Percentiles rank a stretch among this genome's conserved stretches.
These are phyloP conservation scores for Tenthredo livida DNA, from an alignment of 2,888 invertebrate species.

Conservation along the genomic window DNA sequence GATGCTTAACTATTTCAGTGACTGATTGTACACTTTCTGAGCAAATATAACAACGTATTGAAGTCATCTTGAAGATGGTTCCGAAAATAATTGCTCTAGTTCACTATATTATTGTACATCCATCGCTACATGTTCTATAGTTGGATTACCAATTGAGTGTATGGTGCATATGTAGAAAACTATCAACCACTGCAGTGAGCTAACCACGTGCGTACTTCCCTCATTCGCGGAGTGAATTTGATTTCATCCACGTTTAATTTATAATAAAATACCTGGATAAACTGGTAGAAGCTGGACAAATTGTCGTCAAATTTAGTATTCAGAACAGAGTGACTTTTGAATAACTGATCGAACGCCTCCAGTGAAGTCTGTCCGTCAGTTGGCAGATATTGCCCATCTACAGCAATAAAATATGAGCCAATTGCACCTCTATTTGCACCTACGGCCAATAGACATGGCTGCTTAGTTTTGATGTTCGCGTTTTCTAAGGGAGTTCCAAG, in stretches of 20 bases:
- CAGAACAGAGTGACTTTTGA: too few relatives aligned
- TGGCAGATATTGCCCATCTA: too few relatives aligned
- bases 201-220: constrained; percentile 3
- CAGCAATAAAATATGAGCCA: too few relatives aligned
- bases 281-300: neutral
- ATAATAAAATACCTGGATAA: neutral
- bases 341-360: too few relatives aligned
- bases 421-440: too few relatives aligned
- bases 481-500: too few relatives aligned
- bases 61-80: neutral
- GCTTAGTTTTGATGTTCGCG: too few relatives aligned
- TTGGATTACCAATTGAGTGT: neutral
- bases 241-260: neutral
- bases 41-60: neutral
- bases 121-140: neutral
- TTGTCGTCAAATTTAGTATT: too few relatives aligned
- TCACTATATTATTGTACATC: too few relatives aligned
- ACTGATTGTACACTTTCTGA: neutral
- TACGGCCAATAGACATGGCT: too few relatives aligned
- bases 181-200: neutral
- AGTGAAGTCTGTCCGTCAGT: too few relatives aligned
- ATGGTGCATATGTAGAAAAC: neutral
- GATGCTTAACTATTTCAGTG: neutral
- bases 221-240: neutral
- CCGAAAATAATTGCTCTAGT: neutral